A percentile compares a stretch with the other conserved stretches of the same genome.
phyloP scores from a whole-genome alignment of 1,140 invertebrate species.

The Euwallacea similis region DNA sequence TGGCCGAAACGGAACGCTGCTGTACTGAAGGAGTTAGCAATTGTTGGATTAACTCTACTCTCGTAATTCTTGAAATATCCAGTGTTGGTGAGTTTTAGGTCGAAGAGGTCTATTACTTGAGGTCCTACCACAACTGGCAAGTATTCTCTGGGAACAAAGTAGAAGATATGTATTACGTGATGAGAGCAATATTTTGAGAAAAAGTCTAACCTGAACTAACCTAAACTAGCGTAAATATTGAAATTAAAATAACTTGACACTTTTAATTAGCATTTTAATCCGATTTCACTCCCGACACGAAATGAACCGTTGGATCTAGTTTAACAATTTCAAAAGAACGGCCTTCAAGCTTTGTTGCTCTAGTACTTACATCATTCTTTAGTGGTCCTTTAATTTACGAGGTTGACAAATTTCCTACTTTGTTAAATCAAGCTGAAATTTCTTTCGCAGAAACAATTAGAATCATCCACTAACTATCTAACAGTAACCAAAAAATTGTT shows the following conservation, averaged over 20 bases:
- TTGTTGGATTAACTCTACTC: constrained; percentile 76
- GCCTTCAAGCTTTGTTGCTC: not conserved
- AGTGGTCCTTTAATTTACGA: too few relatives aligned
- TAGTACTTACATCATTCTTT: too few relatives aligned
- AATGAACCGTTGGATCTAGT: too few relatives aligned
- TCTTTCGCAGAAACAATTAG: not conserved
- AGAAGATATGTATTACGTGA: not conserved
- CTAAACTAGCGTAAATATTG: too few relatives aligned
- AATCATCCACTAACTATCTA: too few relatives aligned
- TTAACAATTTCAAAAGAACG: too few relatives aligned
- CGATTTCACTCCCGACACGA: too few relatives aligned
- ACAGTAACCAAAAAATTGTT: not conserved
- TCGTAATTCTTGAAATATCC: constrained; percentile 77
- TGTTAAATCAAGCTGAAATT: not conserved
- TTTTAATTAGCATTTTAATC: not conserved
- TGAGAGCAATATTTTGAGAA: too few relatives aligned
- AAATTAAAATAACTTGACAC: not conserved
- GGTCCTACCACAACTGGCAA: constrained; percentile 75
- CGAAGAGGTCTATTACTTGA: constrained; percentile 72
- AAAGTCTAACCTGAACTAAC: too few relatives aligned
- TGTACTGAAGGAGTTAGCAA: constrained; percentile 90
- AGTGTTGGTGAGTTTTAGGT: constrained; percentile 63
- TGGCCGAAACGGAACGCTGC: constrained; percentile 97
- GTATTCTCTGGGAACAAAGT: constrained; percentile 62
- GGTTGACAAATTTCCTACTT: too few relatives aligned